phyloP scores from a whole-genome alignment of 1,140 invertebrate species.

The Hycleus phaleratus region DNA sequence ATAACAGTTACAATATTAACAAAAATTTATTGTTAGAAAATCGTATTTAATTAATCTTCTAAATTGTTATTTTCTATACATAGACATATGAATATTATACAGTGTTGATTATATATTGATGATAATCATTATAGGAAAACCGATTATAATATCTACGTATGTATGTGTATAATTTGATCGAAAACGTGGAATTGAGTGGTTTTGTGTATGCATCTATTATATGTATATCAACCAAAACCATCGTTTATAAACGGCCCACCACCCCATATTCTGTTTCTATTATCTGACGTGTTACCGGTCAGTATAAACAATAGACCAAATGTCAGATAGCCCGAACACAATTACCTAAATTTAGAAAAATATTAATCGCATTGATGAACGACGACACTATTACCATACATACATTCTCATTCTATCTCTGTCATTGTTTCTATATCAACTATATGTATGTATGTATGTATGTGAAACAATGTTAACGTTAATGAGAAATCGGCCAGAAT shows the following conservation, averaged over 20 bases:
- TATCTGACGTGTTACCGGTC: slow-evolving; percentile 21
- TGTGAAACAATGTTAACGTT: slow-evolving; percentile 19
- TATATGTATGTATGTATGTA: neutral
- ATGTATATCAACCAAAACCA: neutral
- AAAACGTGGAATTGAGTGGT: slow-evolving; percentile 11
- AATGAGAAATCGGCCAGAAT: slow-evolving; percentile 13
- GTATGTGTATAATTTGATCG: slow-evolving; percentile 1
- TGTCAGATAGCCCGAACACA: slow-evolving; percentile 30
- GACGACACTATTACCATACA: too few species aligned
- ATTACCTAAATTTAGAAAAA: slow-evolving; percentile 33
- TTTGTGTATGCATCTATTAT: slow-evolving; percentile 5
- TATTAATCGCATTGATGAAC: slow-evolving; percentile 27
- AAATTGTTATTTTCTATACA: too few species aligned
- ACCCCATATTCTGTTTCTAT: neutral
- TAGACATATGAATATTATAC: too few species aligned
- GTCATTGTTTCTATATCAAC: too few species aligned
- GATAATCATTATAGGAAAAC: neutral
- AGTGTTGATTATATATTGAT: too few species aligned
- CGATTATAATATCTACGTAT: neutral
- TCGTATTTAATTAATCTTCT: too few species aligned
- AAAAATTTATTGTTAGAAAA: too few species aligned
- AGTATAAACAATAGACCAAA: slow-evolving; percentile 24
- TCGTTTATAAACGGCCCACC: too few species aligned
- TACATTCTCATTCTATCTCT: too few species aligned
- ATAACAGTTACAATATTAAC: neutral